Percentiles rank a stretch among this genome's conserved stretches.
These are phyloP conservation scores for Dysmachus trigonus DNA, from an alignment of 2,888 invertebrate species.

Conservation along the genomic window DNA sequence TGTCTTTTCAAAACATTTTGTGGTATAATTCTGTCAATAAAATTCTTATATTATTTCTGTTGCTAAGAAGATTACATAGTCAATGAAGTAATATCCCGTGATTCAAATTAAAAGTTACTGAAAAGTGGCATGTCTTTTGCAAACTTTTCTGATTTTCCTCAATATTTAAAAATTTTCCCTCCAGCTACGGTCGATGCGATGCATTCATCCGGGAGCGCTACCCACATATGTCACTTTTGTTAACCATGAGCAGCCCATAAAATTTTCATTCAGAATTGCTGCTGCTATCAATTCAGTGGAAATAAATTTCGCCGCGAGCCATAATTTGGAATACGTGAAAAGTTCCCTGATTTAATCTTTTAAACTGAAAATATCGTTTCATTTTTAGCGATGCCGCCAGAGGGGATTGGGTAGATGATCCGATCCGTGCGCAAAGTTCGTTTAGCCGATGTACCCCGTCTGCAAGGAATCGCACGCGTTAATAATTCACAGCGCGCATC, in stretches of 20 bases:
- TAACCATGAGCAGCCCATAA: constrained; percentile 7
- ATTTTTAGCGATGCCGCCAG: neutral
- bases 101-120: neutral
- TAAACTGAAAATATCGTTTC: constrained; percentile 23
- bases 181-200: neutral
- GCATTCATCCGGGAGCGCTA: neutral
- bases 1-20: neutral
- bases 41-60: neutral
- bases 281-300: constrained; percentile 3
- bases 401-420: neutral
- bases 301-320: neutral
- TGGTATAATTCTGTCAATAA: neutral
- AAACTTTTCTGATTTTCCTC: neutral
- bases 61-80: neutral
- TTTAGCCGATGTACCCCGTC: neutral
- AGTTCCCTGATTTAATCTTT: constrained; percentile 23
- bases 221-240: constrained; percentile 21
- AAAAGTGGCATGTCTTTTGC: neutral
- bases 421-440: neutral
- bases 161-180: neutral
- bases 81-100: neutral
- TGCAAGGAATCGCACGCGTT: constrained; percentile 8
- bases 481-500: constrained; percentile 24
- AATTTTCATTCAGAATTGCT: constrained; percentile 15
- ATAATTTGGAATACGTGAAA: constrained; percentile 20